Evolutionary conservation across 1,140 invertebrate species (phyloP), one percentile per base, ranked within the genome.

Genomic region (Tetramorium parvispinum): DNA sequence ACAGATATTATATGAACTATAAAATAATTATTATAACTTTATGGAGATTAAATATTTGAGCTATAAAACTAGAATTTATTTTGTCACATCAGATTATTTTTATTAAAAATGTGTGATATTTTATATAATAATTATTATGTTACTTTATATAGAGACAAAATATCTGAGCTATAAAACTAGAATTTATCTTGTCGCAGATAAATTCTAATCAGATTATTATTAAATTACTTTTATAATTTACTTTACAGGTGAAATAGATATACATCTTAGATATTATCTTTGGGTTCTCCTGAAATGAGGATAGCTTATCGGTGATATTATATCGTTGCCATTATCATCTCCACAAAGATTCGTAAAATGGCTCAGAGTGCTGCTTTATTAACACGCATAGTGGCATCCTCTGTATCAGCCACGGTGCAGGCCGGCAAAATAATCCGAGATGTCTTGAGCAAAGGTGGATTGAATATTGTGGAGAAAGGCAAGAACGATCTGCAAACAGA

Each of bases 401-500:
- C 98, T 40, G 97, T 98, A 10, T 97, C 96, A 32, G 97, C 97
- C 65, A 98, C 98, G 6, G 96, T 96, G 87, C 96, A 97, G 92
- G 98, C 98, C 86, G 98, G 98, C 13, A 97, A 97, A 94, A 99
- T 99, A 78, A 98, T 99, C 82, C 95, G 98, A 90, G 98, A 99
- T 96, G 96, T 99, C 43, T 97, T 99, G 95, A 97, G 96, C 82
- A 97, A 97, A 93, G 98, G 98, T 66, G 97, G 99, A 91, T 95
- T 99, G 16, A 98, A 97, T 65, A 98, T 99, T 91, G 96, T 99
- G 53, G 98, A 99, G 92, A 99, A 99, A 96, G 98, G 97, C n/a
- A 97, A 97, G 89, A 98, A 98, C 96, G 99, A 99, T 96, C 96
- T 99, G 24, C 99, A 99, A 96, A 99, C 99, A 7, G 98, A 99